Base-by-base conservation (phyloP, 2,797 vertebrate genomes). In the Paedocypris micromegethes region DNA sequence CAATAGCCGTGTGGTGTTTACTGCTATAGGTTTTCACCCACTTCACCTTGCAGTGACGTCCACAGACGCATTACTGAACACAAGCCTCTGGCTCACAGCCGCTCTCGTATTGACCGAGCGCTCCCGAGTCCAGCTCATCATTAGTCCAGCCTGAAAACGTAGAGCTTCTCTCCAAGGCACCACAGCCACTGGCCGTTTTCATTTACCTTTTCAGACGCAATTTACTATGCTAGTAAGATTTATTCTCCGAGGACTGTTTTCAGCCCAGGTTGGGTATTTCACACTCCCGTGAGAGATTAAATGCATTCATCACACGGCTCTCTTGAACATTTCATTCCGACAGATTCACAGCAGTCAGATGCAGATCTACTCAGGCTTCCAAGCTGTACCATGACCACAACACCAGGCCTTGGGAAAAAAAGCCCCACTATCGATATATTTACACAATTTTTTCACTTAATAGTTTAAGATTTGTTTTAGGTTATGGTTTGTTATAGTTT, bases 81-180 rank as follows among this genome's bases (percentile, higher is more conserved):
- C 75, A 72, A 81, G 78, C 23, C 23, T 23, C 23, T 23, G 55
- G 59, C 65, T 68, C 62, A 64, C 72, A 58, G 57, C 60, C 47
- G 65, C 4, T 9, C 57, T 44, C 73, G 55, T 58, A 59, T 50
- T 71, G 47, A 23, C 23, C 23, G 23, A 49, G 7, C 9, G 6
- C 7, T 42, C 23, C 38, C 46, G 48, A 48, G 65, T 23, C 74
- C 73, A 72, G 68, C 9, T 59, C 57, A 9, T 46, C 9, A 66
- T 54, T 53, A 55, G 52, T 53, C 50, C 5, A 55, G 38, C 51
- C 43, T 67, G 23, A 66, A 67, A 67, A 7, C 7, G 40, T 55
- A 64, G 48, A 64, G 50, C 61, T 44, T 68, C 50, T 56, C 48
- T 50, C 49, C 42, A 53, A 58, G 44, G 61, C 38, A 41, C 46